Evolutionary conservation across 2,888 invertebrate genomes (phyloP), one percentile per base, ranked within the genome.

Genomic region (Trachelus iudaicus): DNA sequence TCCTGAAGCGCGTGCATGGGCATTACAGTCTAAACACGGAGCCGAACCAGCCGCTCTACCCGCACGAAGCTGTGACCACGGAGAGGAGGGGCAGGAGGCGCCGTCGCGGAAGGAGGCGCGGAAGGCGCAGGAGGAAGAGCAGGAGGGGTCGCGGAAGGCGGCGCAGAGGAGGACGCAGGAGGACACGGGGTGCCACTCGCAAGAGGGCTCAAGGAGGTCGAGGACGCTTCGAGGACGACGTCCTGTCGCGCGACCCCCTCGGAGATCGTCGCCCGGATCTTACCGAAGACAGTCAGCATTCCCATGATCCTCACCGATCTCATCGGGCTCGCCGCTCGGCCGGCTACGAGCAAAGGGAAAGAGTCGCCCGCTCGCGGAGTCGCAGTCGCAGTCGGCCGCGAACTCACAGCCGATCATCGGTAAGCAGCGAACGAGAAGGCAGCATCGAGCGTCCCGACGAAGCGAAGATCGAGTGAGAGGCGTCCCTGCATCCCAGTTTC

Each of bases 11-110:
- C 69, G 79, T 75, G 11, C 84, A 83, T 56, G 86, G 86, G 40
- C 86, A 87, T 77, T 91, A 90, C 77, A 85, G 83, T 33, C 77
- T 91, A 34, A 90, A 88, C 79, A 78, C 77, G 11, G 82, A 79
- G 3, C 68, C 77, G 31, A 68, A 69, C 4, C 69, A 69, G 69
- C 31, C 30, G 12, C 30, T 69, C 30, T 69, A 12, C 69, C 31
- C 69, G 31, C 30, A 31, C 13, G 69, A 69, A 6, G 40, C 40
- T 15, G 40, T 1, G 40, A 4, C 40, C 15, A 40, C 15, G 40
- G 33, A 69, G 34, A 76, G 76, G 68, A 71, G 80, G 15, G 73
- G 79, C 30, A 79, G 78, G 30, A 79, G 79, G 1, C 76, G 81
- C 11, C 80, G 77, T 33, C 78, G 76, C n/a, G 73, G 56, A 75